Percentiles rank a stretch among this genome's conserved stretches.
Evolutionary conservation across 2,797 vertebrate species (phyloP).

Genomic region (Menidia menidia): DNA sequence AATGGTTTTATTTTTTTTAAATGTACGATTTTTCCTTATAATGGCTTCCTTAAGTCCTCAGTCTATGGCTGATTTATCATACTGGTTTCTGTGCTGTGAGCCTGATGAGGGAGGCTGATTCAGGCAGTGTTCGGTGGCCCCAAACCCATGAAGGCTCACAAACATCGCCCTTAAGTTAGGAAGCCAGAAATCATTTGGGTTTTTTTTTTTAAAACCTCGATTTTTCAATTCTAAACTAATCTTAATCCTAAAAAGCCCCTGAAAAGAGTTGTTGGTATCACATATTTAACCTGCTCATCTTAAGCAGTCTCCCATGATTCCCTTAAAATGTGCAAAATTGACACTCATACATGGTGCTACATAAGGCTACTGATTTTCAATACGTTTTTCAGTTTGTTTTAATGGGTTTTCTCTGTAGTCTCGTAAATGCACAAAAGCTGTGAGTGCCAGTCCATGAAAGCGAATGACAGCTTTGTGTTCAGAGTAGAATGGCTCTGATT

Average conservation of each 20-base stretch:
- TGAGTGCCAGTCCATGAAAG: neutral
- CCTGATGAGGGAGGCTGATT: neutral
- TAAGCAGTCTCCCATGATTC: neutral
- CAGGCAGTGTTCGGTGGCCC: neutral
- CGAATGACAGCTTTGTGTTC: too few relatives aligned
- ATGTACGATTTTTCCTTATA: constrained; percentile 30
- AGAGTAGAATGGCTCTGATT: neutral
- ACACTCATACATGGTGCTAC: neutral
- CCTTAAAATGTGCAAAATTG: neutral
- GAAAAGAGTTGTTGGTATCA: neutral
- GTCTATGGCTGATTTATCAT: constrained; percentile 28
- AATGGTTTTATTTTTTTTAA: constrained; percentile 42
- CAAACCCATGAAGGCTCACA: neutral
- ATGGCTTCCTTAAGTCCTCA: constrained; percentile 25
- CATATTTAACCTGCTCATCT: neutral
- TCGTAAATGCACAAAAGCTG: neutral
- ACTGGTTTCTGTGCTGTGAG: constrained; percentile 44
- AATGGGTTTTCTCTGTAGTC: neutral
- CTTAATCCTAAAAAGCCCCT: neutral
- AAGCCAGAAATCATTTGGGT: neutral
- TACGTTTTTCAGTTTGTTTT: neutral
- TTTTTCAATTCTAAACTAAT: neutral
- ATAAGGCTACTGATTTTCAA: neutral
- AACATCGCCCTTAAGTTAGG: neutral
- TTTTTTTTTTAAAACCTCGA: neutral